Base-by-base conservation (phyloP, 2,888 invertebrate species). In the Lycophotia porphyrea region DNA sequence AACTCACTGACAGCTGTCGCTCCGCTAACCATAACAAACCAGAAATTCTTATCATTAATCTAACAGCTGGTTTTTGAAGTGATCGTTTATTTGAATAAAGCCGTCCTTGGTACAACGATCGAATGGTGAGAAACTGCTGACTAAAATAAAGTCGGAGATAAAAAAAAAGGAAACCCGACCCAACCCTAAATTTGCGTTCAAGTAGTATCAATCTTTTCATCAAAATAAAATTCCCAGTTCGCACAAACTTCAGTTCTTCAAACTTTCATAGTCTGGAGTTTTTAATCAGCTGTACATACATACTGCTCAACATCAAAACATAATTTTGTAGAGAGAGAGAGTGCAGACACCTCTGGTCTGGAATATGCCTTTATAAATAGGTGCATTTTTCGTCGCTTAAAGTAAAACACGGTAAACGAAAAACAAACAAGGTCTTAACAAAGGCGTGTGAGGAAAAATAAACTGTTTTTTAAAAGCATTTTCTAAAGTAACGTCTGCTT, bases 301-400 rank as follows among this genome's bases (percentile, higher is more conserved):
- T 58, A 72, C 24, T 61, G 13, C 78, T 76, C 69, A 71, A 55
- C 71, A 79, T 64, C 69, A 71, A 66, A 74, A 77, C 31, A 71
- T 68, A 65, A 31, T 60, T 66, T 61, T 52, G 71, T 21, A 70
- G 78, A 76, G 24, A 70, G 78, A 76, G 58, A 80, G 67, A 81
- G 65, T 72, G 81, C 87, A 80, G 80, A 77, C 74, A 75, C 76
- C 68, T 52, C 42, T 24, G 34, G 34, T 52, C 42, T 34, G 60
- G 34, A n/a, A n/a, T n/a, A n/a, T 71, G 24, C 44, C 27, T 76
- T 84, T 80, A 86, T 74, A 87, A 87, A 87, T 88, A 88, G 81
- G 39, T 71, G 71, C 74, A 80, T 67, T 76, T 84, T 79, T 79
- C 72, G 78, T 73, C 69, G 64, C 70, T 58, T 80, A 60, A 82